These are phyloP conservation scores for Parazoanthus swiftii DNA, from an alignment of 92 coral and sea anemone species.

Conservation along the genomic window DNA sequence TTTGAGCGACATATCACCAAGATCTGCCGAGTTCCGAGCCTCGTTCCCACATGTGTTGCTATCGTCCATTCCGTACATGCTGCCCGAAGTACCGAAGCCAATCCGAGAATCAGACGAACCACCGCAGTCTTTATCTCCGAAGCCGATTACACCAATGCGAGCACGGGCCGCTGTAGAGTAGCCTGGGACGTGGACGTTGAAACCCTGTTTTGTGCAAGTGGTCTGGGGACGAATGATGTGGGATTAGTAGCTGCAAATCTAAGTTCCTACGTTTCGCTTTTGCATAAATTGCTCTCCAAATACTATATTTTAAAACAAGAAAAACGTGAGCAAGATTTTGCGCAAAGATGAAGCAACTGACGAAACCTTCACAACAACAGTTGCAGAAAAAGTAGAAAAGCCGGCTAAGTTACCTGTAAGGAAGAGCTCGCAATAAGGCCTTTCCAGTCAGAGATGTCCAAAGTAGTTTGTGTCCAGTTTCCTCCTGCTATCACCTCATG, in stretches of 20 bases:
- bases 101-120: constrained; percentile 50
- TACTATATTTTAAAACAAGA: no score
- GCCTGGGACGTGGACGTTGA: constrained; percentile 38
- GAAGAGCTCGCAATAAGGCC: constrained; percentile 51
- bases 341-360: no score
- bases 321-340: no score
- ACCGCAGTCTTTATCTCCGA: background rate
- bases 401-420: constrained; percentile 47
- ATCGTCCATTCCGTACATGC: constrained; percentile 45
- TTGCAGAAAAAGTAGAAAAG: no score
- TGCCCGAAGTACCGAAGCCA: constrained; percentile 59
- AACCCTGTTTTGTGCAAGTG: constrained; percentile 66
- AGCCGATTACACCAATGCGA: constrained; percentile 60
- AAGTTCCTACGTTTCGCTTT: no score
- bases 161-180: constrained; percentile 26
- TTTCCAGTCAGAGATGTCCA: constrained; percentile 54
- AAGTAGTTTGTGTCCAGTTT: constrained; percentile 22
- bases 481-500: constrained; percentile 48
- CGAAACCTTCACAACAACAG: no score
- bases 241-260: no score
- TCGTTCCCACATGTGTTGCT: constrained; percentile 57
- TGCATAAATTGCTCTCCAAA: no score
- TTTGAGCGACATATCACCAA: constrained; percentile 27
- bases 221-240: constrained; percentile 43
- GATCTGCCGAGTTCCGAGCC: constrained; percentile 29